Evolutionary conservation across 2,888 invertebrate genomes (phyloP).

Genomic region (Bursaphelenchus okinawaensis): DNA sequence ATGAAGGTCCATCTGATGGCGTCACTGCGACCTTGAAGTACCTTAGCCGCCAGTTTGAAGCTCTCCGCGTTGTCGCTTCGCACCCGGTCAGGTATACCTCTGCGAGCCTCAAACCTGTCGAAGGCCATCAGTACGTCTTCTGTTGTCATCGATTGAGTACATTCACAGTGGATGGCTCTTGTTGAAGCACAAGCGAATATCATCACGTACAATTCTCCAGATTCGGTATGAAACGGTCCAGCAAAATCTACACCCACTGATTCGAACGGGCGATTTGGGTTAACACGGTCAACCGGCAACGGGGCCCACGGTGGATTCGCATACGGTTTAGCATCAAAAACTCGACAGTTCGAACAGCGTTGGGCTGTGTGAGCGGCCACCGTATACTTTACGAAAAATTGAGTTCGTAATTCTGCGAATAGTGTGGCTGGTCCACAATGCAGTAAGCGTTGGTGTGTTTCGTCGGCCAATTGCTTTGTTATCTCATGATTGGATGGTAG

Average conservation of each 20-base stretch:
- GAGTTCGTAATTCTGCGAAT: background rate
- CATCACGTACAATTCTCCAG: background rate
- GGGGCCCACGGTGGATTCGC: background rate
- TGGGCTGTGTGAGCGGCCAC: background rate
- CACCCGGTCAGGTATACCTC: background rate
- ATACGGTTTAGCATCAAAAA: background rate
- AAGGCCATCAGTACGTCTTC: background rate
- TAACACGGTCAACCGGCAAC: background rate
- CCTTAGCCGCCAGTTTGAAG: background rate
- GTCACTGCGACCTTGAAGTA: background rate
- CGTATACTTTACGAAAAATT: background rate
- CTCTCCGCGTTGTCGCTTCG: background rate
- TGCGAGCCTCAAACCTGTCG: background rate
- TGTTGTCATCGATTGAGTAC: background rate
- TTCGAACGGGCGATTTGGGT: background rate
- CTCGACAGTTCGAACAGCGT: background rate
- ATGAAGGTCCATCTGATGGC: background rate
- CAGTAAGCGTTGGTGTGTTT: background rate
- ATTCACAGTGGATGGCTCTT: background rate
- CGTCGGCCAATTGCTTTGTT: background rate
- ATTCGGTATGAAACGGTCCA: background rate
- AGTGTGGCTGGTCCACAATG: background rate
- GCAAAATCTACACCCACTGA: background rate
- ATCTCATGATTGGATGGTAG: background rate
- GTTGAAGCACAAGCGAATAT: background rate